Evolutionary conservation across 2,888 invertebrate species (phyloP).

Genomic region (Atethmia centrago): DNA sequence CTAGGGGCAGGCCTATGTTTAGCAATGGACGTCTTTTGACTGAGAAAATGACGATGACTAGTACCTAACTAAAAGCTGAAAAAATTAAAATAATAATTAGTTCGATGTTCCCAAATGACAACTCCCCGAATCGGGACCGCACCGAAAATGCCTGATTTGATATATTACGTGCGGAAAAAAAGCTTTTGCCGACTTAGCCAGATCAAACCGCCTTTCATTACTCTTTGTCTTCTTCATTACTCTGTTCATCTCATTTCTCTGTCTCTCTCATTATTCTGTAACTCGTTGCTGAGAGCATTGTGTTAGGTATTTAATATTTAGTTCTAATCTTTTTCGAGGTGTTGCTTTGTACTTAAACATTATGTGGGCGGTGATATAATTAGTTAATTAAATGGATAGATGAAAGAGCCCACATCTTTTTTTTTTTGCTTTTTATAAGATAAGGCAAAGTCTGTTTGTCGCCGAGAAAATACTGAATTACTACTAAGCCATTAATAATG

Average conservation of each 20-base stretch:
- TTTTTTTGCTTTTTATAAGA: background rate
- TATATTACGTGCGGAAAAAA: conserved; percentile 60
- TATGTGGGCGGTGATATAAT: background rate
- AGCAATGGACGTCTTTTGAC: too few relatives aligned
- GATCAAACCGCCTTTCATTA: conserved; percentile 56
- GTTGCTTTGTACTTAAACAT: conserved; percentile 4
- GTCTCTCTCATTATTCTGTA: background rate
- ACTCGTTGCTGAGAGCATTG: background rate
- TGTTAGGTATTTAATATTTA: conserved; percentile 1
- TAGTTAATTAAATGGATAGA: background rate
- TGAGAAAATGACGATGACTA: background rate
- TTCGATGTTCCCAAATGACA: conserved; percentile 16
- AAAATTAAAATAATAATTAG: background rate
- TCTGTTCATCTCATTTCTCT: conserved; percentile 24
- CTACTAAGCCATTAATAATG: background rate
- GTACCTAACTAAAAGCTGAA: background rate
- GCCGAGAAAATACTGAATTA: background rate
- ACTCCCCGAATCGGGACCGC: conserved; percentile 1
- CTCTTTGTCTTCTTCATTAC: conserved; percentile 30
- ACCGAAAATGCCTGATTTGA: conserved; percentile 53
- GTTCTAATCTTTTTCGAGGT: background rate
- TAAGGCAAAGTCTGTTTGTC: too few relatives aligned
- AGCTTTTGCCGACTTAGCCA: conserved; percentile 50
- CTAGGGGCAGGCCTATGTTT: too few relatives aligned
- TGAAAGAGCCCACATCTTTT: background rate